Conservation (phyloP, 2,888 invertebrate genomes). For the Mesochorus sp. region DNA sequence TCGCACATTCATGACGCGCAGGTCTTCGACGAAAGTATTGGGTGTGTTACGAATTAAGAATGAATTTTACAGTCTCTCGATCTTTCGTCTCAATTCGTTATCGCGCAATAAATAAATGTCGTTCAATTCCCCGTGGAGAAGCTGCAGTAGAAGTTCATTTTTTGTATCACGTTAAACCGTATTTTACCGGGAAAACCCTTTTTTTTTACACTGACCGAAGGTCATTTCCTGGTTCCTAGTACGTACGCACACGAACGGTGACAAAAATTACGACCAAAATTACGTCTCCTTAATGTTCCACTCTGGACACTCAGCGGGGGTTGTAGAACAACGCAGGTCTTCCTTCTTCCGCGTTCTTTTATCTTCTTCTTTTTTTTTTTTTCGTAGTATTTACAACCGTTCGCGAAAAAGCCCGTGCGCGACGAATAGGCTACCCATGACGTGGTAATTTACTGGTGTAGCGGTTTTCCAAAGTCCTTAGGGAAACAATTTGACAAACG, state of each 20-base stretch:
- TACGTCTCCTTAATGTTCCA: constrained; percentile 16
- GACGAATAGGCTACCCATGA: neutral
- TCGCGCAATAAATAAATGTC: neutral
- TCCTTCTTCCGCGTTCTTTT: neutral
- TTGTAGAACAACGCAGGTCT: neutral
- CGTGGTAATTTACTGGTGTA: constrained; percentile 57
- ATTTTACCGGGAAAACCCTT: neutral
- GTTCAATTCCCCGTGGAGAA: no score
- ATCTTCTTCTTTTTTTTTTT: no score
- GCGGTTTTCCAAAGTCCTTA: constrained; percentile 50
- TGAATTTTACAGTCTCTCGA: constrained; percentile 23
- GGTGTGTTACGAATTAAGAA: constrained; percentile 41
- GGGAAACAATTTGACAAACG: constrained; percentile 30
- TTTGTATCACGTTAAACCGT: no score
- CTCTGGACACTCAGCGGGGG: constrained; percentile 30
- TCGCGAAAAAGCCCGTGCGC: constrained; percentile 12
- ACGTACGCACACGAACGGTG: neutral
- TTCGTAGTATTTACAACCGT: neutral
- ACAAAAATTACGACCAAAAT: constrained; percentile 51
- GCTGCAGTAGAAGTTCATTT: no score
- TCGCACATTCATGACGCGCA: constrained; percentile 46
- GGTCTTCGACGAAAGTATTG: constrained; percentile 38
- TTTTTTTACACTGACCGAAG: neutral
- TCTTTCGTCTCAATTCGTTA: neutral
- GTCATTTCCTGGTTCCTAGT: neutral